phyloP scores from a whole-genome alignment of 2,113 vertebrate genomes.

The Anas platyrhynchos region DNA sequence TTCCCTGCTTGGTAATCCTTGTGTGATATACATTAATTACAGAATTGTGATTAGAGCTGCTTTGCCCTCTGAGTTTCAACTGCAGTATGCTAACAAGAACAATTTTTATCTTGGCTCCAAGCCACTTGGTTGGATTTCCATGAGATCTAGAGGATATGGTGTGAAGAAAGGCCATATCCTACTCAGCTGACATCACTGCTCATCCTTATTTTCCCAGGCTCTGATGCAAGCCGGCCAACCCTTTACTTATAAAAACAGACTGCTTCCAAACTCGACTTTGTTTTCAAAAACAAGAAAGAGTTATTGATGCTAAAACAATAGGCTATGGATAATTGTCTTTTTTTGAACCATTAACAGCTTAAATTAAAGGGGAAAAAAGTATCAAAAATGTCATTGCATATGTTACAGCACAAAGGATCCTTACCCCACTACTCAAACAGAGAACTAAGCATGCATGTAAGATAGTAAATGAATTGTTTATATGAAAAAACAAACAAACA shows the following conservation, averaged over 20 bases:
- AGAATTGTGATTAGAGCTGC: conserved; percentile 31
- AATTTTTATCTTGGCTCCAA: background rate
- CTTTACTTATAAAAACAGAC: background rate
- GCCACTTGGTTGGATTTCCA: background rate
- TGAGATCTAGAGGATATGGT: background rate
- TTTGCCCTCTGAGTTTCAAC: background rate
- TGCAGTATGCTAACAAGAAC: background rate
- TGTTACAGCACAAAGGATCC: background rate
- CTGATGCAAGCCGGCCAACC: background rate
- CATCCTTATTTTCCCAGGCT: background rate
- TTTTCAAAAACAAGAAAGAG: background rate
- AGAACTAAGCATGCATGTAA: background rate
- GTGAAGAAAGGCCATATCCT: background rate
- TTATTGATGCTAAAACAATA: too few species aligned
- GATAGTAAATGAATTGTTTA: background rate
- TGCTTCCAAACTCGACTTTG: background rate
- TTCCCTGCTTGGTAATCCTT: conserved; percentile 27
- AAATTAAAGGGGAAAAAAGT: background rate
- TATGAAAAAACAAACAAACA: background rate
- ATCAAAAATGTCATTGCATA: background rate
- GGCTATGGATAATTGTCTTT: background rate
- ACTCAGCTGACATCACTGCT: background rate
- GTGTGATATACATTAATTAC: background rate
- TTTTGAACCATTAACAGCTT: background rate
- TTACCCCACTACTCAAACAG: background rate